Evolutionary conservation across 2,113 vertebrate species (phyloP), one percentile per base, ranked within the genome.

Genomic region (Thryonomys swinderianus): DNA sequence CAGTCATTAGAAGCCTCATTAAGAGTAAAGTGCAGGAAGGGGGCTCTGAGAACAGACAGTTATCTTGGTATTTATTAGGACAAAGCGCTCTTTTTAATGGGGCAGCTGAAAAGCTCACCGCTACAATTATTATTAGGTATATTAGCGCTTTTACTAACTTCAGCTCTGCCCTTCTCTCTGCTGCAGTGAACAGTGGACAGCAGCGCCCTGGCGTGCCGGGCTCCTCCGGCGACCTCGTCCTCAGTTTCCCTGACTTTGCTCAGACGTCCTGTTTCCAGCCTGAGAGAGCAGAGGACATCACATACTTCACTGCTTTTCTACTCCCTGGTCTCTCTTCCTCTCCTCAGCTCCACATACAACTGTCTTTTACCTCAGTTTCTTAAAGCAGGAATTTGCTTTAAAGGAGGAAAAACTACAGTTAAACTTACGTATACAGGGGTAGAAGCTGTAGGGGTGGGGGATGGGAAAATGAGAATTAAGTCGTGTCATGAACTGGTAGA

Each of bases 1-100:
- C 97, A 96, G 96, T 99, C 98, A 98, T 98, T 98, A 98, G 98
- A 98, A 98, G 98, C 85, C 97, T 99, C 98, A 97, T 98, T 98
- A 98, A 98, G 98, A 98, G 97, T 98, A 98, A 98, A 98, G 98
- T 97, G 92, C 98, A 98, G 98, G 96, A 96, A 98, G 98, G 98
- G 98, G 98, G 97, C 98, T 98, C 97, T 98, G 98, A 98, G 98
- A 98, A 95, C 97, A 98, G 97, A 96, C 97, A 98, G 97, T 97
- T 97, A 97, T 42, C 0, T 93, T 97, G 91, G 96, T 98, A 97
- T 98, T 98, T 98, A 98, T 98, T 98, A 98, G 98, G 98, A 98
- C 97, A 98, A 98, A 98, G 97, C 98, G 76, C 91, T 98, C 95
- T 98, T 96, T 98, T 98, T 98, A 98, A 98, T 97, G 98, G 98